Percentiles rank a stretch among this genome's conserved stretches.
These are phyloP conservation scores for Acridotheres tristis DNA, from an alignment of 2,797 vertebrate genomes.

Conservation along the genomic window DNA sequence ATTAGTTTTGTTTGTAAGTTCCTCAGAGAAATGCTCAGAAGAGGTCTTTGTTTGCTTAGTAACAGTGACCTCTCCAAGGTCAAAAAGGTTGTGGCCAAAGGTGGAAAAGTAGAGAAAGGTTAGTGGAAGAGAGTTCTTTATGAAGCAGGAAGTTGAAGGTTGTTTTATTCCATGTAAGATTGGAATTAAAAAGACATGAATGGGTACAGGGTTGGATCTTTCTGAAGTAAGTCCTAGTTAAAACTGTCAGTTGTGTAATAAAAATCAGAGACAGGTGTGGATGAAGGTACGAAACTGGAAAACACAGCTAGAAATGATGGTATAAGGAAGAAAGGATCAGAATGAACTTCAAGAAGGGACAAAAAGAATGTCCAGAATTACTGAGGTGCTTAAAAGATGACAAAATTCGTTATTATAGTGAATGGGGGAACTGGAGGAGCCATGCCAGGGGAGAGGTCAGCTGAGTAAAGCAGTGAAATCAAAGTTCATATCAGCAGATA, in stretches of 20 bases:
- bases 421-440: neutral
- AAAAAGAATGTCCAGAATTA: neutral
- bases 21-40: neutral
- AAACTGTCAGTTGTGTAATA: neutral
- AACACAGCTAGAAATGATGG: neutral
- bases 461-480: neutral
- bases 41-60: neutral
- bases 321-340: neutral
- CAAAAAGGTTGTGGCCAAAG: neutral
- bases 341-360: neutral
- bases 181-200: neutral
- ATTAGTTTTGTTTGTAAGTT: neutral
- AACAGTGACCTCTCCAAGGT: neutral
- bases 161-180: neutral
- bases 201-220: neutral
- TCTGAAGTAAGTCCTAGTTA: neutral
- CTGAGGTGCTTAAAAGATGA: neutral
- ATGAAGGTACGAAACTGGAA: neutral
- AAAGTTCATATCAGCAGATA: neutral
- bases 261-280: neutral
- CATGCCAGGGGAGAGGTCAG: neutral
- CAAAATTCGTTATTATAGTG: neutral
- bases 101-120: neutral
- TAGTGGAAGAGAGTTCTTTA: neutral
- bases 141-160: neutral